Base-by-base conservation (phyloP, 2,888 invertebrate species). In the Zele albiditarsus region DNA sequence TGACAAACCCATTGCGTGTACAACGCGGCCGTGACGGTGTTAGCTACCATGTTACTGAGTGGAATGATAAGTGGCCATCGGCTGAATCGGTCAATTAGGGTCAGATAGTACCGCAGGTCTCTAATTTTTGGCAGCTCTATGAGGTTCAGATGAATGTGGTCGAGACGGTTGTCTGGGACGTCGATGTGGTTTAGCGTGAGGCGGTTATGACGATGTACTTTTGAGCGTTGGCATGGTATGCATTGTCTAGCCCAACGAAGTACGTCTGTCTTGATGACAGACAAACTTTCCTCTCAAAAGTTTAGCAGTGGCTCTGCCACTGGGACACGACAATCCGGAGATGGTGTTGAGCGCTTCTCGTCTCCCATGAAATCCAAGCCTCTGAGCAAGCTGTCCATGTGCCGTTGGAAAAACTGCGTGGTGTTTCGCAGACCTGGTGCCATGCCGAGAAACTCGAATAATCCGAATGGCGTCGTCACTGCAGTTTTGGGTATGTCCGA, bases 371-470 rank as follows among this genome's bases (percentile, higher is more conserved):
- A 53, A 12, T 57, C 57, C 20, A 57, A 25, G 12, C 57, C 57
- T 23, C 57, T 2, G 8, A 20, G 57, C 8, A 57, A 2, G 16
- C 16, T 57, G 57, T 57, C 57, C 57, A 57, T 25, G 25, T 23
- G 10, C 20, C 16, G 20, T 20, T 25, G 20, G 93, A 92, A 77
- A 92, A 91, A 71, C 96, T 84, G 83, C 0, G 82, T 81, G 0
- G 85, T 84, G 65, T 86, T 87, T 0, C 82, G 72, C 0, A 86
- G 75, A 0, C 84, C 84, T 58, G 85, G 84, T 0, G 81, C 73
- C 85, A 85, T 86, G 6, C 65, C 60, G 0, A 75, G 60, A 49
- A 82, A 84, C 66, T 87, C 85, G 57, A 80, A 87, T 2, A 85
- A 75, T 6, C 84, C 84, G 70, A 86, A 85, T 0, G 85, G 85